Conservation (phyloP, 2,797 vertebrate species). For the Periophthalmus magnuspinnatus region DNA sequence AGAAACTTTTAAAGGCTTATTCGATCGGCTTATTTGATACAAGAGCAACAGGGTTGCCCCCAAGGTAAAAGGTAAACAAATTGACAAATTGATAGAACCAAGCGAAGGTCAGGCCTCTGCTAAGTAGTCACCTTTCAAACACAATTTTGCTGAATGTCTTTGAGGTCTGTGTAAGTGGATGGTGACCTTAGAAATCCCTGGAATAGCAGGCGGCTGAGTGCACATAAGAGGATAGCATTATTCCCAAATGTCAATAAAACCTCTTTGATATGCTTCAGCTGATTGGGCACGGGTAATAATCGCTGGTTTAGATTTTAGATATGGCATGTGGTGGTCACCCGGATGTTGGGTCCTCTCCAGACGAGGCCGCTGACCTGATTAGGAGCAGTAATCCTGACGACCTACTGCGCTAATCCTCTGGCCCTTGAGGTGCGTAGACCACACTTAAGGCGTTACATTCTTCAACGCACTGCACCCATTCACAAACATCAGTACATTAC, state of each 20-base stretch:
- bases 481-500: constrained; percentile 8
- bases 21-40: background rate
- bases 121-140: constrained; percentile 56
- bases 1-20: background rate
- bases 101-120: constrained; percentile 51
- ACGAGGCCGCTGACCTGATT: constrained; percentile 72
- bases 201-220: constrained; percentile 28
- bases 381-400: constrained; percentile 73
- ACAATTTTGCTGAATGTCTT: constrained; percentile 51
- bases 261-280: constrained; percentile 15
- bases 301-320: constrained; percentile 8
- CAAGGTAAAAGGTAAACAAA: constrained; percentile 23
- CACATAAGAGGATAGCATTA: constrained; percentile 24
- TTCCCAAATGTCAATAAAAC: constrained; percentile 32
- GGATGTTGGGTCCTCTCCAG: constrained; percentile 47
- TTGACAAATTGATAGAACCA: constrained; percentile 32
- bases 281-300: constrained; percentile 8
- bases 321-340: constrained; percentile 26
- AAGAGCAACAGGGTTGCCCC: constrained; percentile 9
- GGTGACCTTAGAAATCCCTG: constrained; percentile 61
- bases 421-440: constrained; percentile 52
- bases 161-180: constrained; percentile 45
- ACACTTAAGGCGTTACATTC: constrained; percentile 44
- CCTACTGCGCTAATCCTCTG: constrained; percentile 61
- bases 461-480: constrained; percentile 22